Evolutionary conservation across 2,888 invertebrate species (phyloP).

Genomic region (Tethea ocularis): DNA sequence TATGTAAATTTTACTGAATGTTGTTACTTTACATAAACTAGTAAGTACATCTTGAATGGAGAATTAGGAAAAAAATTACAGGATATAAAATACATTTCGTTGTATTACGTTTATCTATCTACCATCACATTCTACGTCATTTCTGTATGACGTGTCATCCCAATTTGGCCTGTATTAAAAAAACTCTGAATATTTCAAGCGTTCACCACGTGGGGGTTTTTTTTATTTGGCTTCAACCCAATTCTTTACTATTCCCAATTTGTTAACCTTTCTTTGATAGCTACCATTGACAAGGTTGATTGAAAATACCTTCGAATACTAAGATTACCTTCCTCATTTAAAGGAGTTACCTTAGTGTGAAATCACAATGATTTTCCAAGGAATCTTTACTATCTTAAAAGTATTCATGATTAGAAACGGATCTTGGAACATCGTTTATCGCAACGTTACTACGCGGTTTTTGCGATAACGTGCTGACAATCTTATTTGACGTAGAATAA

Average conservation of each 20-base stretch:
- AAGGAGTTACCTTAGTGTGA: background rate
- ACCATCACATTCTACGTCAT: background rate
- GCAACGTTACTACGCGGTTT: background rate
- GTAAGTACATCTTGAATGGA: too few relatives aligned
- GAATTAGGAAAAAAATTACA: too few relatives aligned
- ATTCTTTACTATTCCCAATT: background rate
- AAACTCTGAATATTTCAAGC: background rate
- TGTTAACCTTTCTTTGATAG: background rate
- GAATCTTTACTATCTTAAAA: background rate
- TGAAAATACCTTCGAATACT: background rate
- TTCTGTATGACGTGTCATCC: background rate
- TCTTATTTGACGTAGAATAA: constrained; percentile 1
- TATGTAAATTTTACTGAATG: background rate
- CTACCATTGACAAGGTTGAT: background rate
- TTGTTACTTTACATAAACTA: too few relatives aligned
- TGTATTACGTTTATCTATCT: background rate
- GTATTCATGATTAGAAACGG: background rate
- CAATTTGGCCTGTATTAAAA: background rate
- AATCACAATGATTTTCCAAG: background rate
- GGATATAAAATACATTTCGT: too few relatives aligned
- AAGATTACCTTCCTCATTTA: background rate
- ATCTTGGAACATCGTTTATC: background rate
- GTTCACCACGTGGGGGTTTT: background rate
- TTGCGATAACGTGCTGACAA: background rate
- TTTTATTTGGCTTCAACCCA: background rate